Evolutionary conservation across 37 sponge, comb jelly and placozoan species (phyloP), one percentile per base, ranked within the genome.

Genomic region (Crambe crambe): DNA sequence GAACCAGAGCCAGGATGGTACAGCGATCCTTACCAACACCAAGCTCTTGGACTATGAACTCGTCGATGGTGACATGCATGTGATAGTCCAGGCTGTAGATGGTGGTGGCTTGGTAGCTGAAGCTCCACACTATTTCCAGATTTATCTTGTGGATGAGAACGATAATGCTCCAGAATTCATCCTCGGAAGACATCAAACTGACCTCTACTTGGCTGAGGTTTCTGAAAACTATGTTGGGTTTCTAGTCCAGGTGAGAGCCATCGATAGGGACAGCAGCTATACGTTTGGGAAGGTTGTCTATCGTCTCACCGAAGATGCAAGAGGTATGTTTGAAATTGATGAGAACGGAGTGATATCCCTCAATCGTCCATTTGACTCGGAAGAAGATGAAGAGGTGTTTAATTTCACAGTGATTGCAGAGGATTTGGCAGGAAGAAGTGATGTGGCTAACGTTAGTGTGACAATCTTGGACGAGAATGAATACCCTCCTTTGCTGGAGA

Each of bases 21-120:
- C 26, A 2, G 83, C 74, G 12, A 39, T 73, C 21, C 0, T 91
- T 10, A 81, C 70, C 35, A 91, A 91, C 73, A 71, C 40, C 1
- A 47, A 72, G 30, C 3, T 61, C 8, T 56, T 91, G 35, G 91
- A 91, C 58, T 91, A 76, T 72, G 91, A 91, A 25, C 35, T 32
- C 9, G 26, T 60, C 22, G 2, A 27, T 30, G 58, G 39, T 0
- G 30, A 74, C 0, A 56, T 79, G 37, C 41, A 79, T 65, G 64
- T 76, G 6, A 58, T 42, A 4, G 68, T 89, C 3, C 73, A 83
- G 39, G 89, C 74, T 23, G 42, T 42, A 0, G 89, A 89, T 65
- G 78, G 83, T 78, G 84, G 89, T 57, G 84, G 79, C 17, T 56
- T 78, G 0, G 42, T 34, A 17, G 73, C 85, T 12, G 3, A 31